Evolutionary conservation across 2,113 vertebrate species (phyloP).

Genomic region (Pangasianodon gigas): DNA sequence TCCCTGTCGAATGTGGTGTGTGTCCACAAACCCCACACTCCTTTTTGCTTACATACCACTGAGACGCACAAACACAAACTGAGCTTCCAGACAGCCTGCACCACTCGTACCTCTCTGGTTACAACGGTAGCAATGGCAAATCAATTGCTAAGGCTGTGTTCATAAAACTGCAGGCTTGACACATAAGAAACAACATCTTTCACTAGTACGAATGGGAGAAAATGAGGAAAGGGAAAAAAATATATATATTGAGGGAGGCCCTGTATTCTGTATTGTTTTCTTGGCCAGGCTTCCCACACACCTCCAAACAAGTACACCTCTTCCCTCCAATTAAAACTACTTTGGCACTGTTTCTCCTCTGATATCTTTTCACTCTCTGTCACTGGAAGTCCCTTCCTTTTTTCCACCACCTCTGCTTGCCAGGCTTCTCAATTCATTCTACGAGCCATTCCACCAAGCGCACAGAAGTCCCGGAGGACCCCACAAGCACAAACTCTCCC

Average conservation of each 20-base stretch:
- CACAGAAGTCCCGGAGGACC: conserved; percentile 49
- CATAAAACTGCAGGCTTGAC: conserved; percentile 25
- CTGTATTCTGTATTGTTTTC: conserved; percentile 32
- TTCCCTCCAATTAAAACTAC: conserved; percentile 56
- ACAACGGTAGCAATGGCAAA: conserved; percentile 42
- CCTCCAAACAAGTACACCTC: conserved; percentile 42
- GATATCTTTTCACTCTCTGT: conserved; percentile 52
- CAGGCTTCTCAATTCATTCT: conserved; percentile 52
- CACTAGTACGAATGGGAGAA: conserved; percentile 8
- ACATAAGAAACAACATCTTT: conserved; percentile 6
- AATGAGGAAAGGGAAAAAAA: not conserved
- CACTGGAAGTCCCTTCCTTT: conserved; percentile 36
- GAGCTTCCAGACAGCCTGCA: not conserved
- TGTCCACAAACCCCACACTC: conserved; percentile 33
- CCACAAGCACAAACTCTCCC: conserved; percentile 44
- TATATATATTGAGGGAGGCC: not conserved
- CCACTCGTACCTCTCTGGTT: conserved; percentile 9
- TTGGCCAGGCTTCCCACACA: conserved; percentile 35
- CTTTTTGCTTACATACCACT: not conserved
- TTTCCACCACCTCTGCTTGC: conserved; percentile 34
- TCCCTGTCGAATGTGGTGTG: conserved; percentile 22
- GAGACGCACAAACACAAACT: not conserved
- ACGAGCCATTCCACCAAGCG: conserved; percentile 32
- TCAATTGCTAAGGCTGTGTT: conserved; percentile 30
- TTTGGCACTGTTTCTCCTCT: conserved; percentile 46